Evolutionary conservation across 2,113 vertebrate species (phyloP), one percentile per base, ranked within the genome.

Genomic region (Dolichallabes microphthalmus): DNA sequence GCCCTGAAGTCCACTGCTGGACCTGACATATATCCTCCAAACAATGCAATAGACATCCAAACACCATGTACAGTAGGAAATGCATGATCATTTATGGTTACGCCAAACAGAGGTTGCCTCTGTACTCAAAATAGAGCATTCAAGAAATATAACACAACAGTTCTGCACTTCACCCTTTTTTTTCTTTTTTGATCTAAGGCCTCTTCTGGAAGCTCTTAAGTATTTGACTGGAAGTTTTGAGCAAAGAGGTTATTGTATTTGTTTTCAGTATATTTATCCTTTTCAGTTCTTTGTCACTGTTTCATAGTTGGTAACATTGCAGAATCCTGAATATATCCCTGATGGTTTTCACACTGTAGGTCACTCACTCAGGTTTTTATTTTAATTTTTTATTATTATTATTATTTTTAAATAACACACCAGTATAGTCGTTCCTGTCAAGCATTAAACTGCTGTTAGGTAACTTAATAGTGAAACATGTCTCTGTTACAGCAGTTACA

Each of bases 11-110:
- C 58, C 30, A 64, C 85, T 85, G 57, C 20, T 75, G 80, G 83
- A 83, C 80, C 84, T 76, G 78, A 82, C 71, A 86, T 66, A 76
- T 61, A 83, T 52, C 7, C 80, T 69, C n/a, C 45, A 73, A 68
- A 63, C 80, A 85, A 86, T 82, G 89, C 85, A 89, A 88, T 88
- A 89, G 82, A 80, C 85, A 83, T 79, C 82, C 77, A 82, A 86
- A 76, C 73, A n/a, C 78, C 80, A 68, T 89, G 80, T n/a, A n/a
- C n/a, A n/a, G n/a, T 88, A 88, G 85, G 92, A 93, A 92, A 93
- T 97, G 97, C 96, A 98, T 97, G 96, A 92, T 93, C 94, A 92
- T 82, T 83, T 80, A 71, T 57, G 85, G 95, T 95, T 93, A 93
- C 91, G 92, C 77, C 95, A 14, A 10, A 94, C 93, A 94, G 93